These are phyloP conservation scores for Drosophila subquinaria DNA, from an alignment of 2,888 invertebrate species.

Conservation along the genomic window DNA sequence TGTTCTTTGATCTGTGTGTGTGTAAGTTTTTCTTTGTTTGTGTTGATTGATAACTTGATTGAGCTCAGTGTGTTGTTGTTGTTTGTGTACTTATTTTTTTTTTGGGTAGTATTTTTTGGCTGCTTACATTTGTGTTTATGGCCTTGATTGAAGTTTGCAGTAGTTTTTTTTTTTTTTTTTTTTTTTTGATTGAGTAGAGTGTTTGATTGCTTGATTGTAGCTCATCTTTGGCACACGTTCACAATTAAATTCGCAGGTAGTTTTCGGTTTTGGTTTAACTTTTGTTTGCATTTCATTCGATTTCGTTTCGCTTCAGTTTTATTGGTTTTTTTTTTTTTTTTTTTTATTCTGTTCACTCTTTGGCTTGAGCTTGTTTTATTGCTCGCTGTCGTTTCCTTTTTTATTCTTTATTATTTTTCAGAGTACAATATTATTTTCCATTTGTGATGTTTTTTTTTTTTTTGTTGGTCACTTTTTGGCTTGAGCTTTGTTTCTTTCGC, in stretches of 20 bases:
- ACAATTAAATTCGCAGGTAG: conserved; percentile 58
- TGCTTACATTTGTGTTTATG: conserved; percentile 76
- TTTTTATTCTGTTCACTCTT: conserved; percentile 45
- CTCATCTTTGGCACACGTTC: conserved; percentile 68
- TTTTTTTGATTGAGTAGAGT: conserved; percentile 24
- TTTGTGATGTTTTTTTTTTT: not conserved
- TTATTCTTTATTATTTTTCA: too few relatives aligned
- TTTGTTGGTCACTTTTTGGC: not conserved
- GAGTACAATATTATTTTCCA: too few relatives aligned
- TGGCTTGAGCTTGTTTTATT: conserved; percentile 58
- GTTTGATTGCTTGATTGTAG: conserved; percentile 39
- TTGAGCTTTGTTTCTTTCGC: not conserved
- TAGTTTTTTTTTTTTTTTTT: conserved; percentile 19
- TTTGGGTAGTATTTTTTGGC: conserved; percentile 47
- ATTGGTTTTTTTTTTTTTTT: conserved; percentile 16
- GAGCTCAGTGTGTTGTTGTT: conserved; percentile 52
- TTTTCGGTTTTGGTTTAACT: conserved; percentile 45
- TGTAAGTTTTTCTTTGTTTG: conserved; percentile 3
- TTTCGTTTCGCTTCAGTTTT: conserved; percentile 13
- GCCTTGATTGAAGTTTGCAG: conserved; percentile 54
- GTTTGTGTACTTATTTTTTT: conserved; percentile 34
- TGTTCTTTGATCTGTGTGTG: not conserved
- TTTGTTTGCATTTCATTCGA: conserved; percentile 17
- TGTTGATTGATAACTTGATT: conserved; percentile 58
- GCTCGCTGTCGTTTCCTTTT: conserved; percentile 8